Percentiles rank a stretch among this genome's conserved stretches.
These are phyloP conservation scores for Entelurus aequoreus DNA, from an alignment of 2,113 vertebrate genomes.

Conservation along the genomic window DNA sequence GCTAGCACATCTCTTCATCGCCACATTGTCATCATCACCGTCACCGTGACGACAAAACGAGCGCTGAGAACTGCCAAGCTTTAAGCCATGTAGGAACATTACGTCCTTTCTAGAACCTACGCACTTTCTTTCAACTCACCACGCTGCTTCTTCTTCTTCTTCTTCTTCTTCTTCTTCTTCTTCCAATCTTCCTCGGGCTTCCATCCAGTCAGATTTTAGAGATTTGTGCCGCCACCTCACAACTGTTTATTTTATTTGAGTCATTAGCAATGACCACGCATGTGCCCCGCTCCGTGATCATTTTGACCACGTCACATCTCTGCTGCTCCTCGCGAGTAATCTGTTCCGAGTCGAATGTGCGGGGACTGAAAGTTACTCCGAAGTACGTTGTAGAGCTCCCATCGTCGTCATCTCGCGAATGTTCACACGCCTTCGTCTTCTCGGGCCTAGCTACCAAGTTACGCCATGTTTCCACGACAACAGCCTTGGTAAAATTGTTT, in stretches of 20 bases:
- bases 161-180: conserved; percentile 19
- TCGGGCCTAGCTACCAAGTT: too few relatives aligned
- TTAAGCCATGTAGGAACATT: conserved; percentile 67
- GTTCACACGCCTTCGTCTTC: too few relatives aligned
- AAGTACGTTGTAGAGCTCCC: too few relatives aligned
- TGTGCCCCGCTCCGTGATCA: too few relatives aligned
- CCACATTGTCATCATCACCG: conserved; percentile 63
- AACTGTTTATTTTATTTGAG: conserved; percentile 1
- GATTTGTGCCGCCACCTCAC: conserved; percentile 8
- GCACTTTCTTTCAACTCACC: conserved; percentile 43
- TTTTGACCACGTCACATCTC: too few relatives aligned
- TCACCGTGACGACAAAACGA: conserved; percentile 30
- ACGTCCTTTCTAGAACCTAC: conserved; percentile 40
- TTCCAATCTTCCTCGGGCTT: conserved; percentile 13
- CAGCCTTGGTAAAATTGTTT: too few relatives aligned
- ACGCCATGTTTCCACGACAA: too few relatives aligned
- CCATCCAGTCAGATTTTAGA: conserved; percentile 9
- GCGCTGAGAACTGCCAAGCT: conserved; percentile 58
- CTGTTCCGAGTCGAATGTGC: too few relatives aligned
- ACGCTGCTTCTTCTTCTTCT: conserved; percentile 41
- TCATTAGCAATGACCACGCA: too few relatives aligned
- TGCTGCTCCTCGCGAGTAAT: too few relatives aligned
- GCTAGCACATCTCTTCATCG: conserved; percentile 51
- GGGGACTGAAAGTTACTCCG: too few relatives aligned
- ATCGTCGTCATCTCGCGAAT: too few relatives aligned